Evolutionary conservation across 2,888 invertebrate species (phyloP), one percentile per base, ranked within the genome.

Genomic region (Automeris io): DNA sequence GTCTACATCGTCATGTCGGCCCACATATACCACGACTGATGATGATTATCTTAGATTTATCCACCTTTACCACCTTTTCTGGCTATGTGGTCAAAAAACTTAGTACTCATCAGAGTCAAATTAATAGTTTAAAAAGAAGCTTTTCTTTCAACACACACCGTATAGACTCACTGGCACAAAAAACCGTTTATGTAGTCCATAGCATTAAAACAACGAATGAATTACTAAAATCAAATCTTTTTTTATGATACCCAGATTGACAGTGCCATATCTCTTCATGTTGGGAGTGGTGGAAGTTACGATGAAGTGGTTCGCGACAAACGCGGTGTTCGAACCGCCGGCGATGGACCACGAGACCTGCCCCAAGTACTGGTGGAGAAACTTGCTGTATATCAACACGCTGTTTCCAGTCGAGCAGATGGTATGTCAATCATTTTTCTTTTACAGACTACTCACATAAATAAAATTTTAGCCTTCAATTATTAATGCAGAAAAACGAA

Each of bases 361-460:
- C 61, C 93, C 93, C 11, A 89, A 92, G 52, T 95, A 92, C 70
- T 95, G 95, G 95, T 95, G 95, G 95, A 88, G 95, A 49, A 95
- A 95, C 76, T 81, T 95, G 26, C 85, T 95, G 1, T 95, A 95
- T 62, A 93, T 95, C 65, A 95, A 95, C 74, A 95, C 95, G 0
- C 79, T 95, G 11, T 95, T 93, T 66, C 94, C 95, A 0, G 93
- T 93, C 6, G 92, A 93, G 18, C 92, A 95, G 76, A 95, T 95
- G 95, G 95, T 94, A 70, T 85, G 72, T 54, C 16, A 36, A 16
- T 4, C 5, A 25, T 11, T 5, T 2, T 6, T 19, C 9, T 1
- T 3, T 21, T 5, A 5, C 21, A 8, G 5, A 1, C 7, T 16
- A 4, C 7, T 1, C 24, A 7, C 4, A 2, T 9, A 3, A 24